Conservation (phyloP, 2,113 vertebrate genomes). For the Mustela nigripes region DNA sequence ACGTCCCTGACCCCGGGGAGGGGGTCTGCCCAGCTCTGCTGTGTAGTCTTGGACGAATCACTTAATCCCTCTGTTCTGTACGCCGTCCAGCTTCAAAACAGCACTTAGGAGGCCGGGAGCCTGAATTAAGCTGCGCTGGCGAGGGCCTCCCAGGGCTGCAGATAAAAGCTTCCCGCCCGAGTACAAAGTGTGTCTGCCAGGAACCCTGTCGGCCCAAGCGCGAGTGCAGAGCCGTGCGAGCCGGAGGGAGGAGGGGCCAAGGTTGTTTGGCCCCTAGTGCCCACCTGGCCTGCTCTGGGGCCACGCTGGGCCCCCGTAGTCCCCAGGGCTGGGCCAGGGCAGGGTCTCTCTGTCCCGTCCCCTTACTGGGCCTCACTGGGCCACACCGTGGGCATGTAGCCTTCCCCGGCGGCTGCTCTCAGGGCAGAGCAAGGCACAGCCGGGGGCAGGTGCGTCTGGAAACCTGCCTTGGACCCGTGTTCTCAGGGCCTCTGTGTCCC, state of each 20-base stretch:
- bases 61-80: slow-evolving; percentile 63
- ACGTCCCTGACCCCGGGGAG: not conserved
- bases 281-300: not conserved
- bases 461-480: fast-evolving
- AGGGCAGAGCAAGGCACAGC: fast-evolving
- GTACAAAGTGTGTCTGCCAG: slow-evolving; percentile 3
- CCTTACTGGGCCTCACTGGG: not conserved
- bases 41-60: slow-evolving; percentile 61
- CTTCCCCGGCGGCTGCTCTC: not conserved
- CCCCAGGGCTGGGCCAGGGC: not conserved
- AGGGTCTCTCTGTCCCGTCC: not conserved
- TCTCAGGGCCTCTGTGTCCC: not conserved
- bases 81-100: slow-evolving; percentile 24
- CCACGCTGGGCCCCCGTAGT: not conserved
- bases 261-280: not conserved
- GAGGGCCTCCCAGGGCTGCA: not conserved
- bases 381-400: fast-evolving
- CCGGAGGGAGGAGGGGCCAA: not conserved
- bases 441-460: fast-evolving
- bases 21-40: not conserved
- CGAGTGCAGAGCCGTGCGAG: fast-evolving
- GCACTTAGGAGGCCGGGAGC: slow-evolving; percentile 36
- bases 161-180: slow-evolving; percentile 52
- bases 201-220: not conserved
- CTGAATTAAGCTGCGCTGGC: not conserved